Evolutionary conservation across 2,888 invertebrate genomes (phyloP), one percentile per base, ranked within the genome.

Genomic region (Melinopterus prodromus): DNA sequence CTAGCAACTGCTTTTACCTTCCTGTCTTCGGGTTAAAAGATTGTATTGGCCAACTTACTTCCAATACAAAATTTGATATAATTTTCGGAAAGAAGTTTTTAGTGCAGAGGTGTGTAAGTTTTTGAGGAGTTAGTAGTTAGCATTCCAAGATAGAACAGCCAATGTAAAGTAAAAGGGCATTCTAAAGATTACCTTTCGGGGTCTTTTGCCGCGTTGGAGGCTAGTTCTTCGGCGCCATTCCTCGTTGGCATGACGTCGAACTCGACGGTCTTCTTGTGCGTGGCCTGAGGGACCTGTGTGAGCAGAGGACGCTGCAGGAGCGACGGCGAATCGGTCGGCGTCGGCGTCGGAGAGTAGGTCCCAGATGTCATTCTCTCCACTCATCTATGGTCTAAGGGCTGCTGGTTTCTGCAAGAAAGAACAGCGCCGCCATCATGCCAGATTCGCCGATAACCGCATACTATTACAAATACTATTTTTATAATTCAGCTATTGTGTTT

Each of bases 291-390:
- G 37, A 79, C 78, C 71, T 83, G 82, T 15, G 84, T 84, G 70
- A 87, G 83, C 75, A 87, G 83, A n/a, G 87, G 87, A 79, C 87
- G 83, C 82, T 86, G 87, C 16, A 85, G 84, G 80, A 87, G 83
- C 77, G 87, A 86, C 82, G 87, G 88, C 78, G 87, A 87, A 82
- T 87, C 87, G 76, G 86, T 86, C 77, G 86, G 86, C 74, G 86
- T 86, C 77, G 87, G 86, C 74, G 86, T 86, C 76, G 87, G 87
- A 35, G 88, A 86, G 78, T 86, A 85, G 70, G 87, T 87, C 77
- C 86, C 87, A 74, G 87, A 87, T 78, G 87, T 87, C 87, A 87
- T 87, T 82, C 81, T 83, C 7, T 71, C 77, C 81, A 15, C 37
- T 71, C 12, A 76, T 83, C 69, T 16, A 69, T 37, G 16, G 37